Conservation (phyloP, 2,888 invertebrate genomes). For the Notodonta ziczac region DNA sequence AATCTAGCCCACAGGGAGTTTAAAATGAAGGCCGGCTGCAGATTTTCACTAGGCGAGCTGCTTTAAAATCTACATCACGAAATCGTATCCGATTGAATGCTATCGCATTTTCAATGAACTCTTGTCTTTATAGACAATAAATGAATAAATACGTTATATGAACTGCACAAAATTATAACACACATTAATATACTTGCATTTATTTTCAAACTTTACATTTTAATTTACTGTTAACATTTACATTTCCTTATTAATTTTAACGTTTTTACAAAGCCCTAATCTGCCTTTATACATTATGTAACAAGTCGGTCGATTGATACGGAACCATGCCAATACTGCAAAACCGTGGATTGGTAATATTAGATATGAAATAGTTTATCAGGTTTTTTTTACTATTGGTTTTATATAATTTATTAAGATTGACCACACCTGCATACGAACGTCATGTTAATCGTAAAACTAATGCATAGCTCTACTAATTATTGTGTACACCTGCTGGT, state of each 20-base stretch:
- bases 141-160: no score
- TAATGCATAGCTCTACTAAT: not conserved
- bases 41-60: no score
- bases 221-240: slow-evolving; percentile 48
- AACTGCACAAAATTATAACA: slow-evolving; percentile 23
- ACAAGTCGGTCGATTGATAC: slow-evolving; percentile 23
- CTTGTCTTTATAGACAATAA: no score
- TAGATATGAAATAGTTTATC: no score
- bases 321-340: slow-evolving; percentile 13
- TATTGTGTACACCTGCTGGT: not conserved
- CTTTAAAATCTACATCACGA: no score
- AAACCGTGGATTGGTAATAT: no score
- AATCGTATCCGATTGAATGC: no score
- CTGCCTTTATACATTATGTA: slow-evolving; percentile 39
- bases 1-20: no score
- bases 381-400: no score
- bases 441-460: not conserved
- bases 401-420: not conserved
- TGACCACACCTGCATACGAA: not conserved
- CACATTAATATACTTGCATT: slow-evolving; percentile 39
- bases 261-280: slow-evolving; percentile 41
- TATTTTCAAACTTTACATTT: slow-evolving; percentile 53
- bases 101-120: no score
- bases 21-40: no score
- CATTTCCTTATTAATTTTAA: slow-evolving; percentile 40